Evolutionary conservation across 2,888 invertebrate genomes (phyloP).

Genomic region (Hemicrepidius hirtus): DNA sequence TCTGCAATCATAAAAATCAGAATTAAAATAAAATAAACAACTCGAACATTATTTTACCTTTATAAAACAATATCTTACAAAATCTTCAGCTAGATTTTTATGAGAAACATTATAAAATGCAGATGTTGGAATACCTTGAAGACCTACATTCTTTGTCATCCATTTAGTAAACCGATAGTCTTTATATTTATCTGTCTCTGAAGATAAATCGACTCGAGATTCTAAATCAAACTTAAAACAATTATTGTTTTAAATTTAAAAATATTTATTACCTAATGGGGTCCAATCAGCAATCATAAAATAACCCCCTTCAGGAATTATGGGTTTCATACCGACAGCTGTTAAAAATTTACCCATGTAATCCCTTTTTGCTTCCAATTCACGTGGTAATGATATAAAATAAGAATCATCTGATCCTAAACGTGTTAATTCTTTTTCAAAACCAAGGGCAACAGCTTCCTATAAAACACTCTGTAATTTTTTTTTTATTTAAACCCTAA

Average conservation of each 20-base stretch:
- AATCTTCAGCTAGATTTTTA: slow-evolving; percentile 88
- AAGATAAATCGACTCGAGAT: slow-evolving; percentile 70
- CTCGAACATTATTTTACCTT: slow-evolving; percentile 80
- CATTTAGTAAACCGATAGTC: slow-evolving; percentile 97
- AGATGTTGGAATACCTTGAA: slow-evolving; percentile 95
- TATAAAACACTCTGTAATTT: slow-evolving; percentile 68
- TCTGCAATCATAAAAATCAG: no score
- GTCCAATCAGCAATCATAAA: slow-evolving; percentile 97
- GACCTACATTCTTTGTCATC: slow-evolving; percentile 93
- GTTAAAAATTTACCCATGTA: slow-evolving; percentile 83
- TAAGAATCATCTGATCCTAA: slow-evolving; percentile 87
- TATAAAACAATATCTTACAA: slow-evolving; percentile 94
- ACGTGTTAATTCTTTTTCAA: slow-evolving; percentile 88
- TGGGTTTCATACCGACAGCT: slow-evolving; percentile 91
- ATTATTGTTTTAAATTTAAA: no score
- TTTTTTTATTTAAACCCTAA: not conserved
- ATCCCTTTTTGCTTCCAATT: slow-evolving; percentile 87
- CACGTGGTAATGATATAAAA: slow-evolving; percentile 83
- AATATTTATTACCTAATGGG: slow-evolving; percentile 77
- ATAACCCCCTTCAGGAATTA: slow-evolving; percentile 97
- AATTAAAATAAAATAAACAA: no score
- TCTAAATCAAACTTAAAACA: not conserved
- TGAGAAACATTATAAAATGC: slow-evolving; percentile 92
- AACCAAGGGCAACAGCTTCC: slow-evolving; percentile 93
- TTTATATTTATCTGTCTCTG: slow-evolving; percentile 82